A percentile compares a stretch with the other conserved stretches of the same genome.
Evolutionary conservation across 1,140 invertebrate genomes (phyloP).

Genomic region (Odontomachus brunneus): DNA sequence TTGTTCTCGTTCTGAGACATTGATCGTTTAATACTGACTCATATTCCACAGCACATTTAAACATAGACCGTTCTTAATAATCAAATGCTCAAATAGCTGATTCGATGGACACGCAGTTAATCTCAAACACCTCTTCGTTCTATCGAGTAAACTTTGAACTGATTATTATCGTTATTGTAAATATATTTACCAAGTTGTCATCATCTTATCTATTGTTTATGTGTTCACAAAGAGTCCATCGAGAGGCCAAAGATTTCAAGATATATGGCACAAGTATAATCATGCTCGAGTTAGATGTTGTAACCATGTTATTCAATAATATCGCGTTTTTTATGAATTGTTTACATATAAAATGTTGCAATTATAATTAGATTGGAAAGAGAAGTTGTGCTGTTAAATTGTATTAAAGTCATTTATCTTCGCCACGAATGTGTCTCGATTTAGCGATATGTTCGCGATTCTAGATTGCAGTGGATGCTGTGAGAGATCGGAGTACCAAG

Average conservation of each 20-base stretch:
- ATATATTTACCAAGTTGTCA: not conserved
- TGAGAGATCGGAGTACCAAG: not conserved
- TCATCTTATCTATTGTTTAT: slow-evolving; percentile 10
- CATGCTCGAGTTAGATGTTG: not conserved
- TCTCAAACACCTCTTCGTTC: not conserved
- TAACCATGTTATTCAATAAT: no score
- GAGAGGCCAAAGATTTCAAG: not conserved
- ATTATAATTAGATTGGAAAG: not conserved
- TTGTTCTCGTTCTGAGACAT: not conserved
- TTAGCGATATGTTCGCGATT: not conserved
- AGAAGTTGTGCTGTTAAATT: not conserved
- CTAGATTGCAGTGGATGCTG: not conserved
- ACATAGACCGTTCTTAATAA: not conserved
- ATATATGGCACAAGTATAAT: not conserved
- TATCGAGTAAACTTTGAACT: slow-evolving; percentile 2
- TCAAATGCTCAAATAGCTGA: not conserved
- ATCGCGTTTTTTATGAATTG: not conserved
- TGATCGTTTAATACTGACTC: not conserved
- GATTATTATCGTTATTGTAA: slow-evolving; percentile 3
- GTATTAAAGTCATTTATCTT: slow-evolving; percentile 16
- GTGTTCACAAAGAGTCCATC: not conserved
- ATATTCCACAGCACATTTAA: not conserved
- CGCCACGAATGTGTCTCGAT: not conserved
- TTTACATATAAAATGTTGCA: not conserved
- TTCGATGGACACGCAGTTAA: not conserved